Evolutionary conservation across 2,888 invertebrate genomes (phyloP), one percentile per base, ranked within the genome.

Genomic region (Chrysomela aeneicollis): DNA sequence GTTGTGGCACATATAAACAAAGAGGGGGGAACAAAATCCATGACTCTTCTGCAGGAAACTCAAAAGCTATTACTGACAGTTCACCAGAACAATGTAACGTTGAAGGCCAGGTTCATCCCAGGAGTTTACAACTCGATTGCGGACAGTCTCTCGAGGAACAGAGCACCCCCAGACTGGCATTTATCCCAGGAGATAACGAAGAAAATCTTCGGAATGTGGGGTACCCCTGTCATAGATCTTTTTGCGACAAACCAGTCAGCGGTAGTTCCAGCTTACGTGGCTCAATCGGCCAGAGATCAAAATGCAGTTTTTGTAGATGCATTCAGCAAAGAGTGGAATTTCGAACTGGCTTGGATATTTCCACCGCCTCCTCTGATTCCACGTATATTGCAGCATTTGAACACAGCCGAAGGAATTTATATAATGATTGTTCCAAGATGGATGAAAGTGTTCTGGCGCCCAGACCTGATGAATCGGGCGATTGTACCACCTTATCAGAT

Each of bases 401-500:
- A 75, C 59, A 51, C 35, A 4, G 69, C 73, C 3, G 54, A 22
- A 49, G 74, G 76, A 8, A 54, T 30, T 5, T 76, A 71, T 59
- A 67, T 77, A 3, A 26, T 77, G 22, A 63, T 77, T 37, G 73
- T 71, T 0, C 68, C 69, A n/a, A 72, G 73, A 35, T 69, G 73
- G 64, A 60, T 66, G 15, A 67, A 37, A 46, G 74, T 72, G 4
- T 78, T 74, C 61, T 79, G 78, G 76, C 37, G 72, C 70, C 59
- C 75, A 12, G 78, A 79, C 37, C 65, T 79, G 9, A 71, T 68
- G 63, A 9, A 55, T 10, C 59, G 78, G 50, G 83, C 82, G 17
- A 5, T 67, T 49, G 63, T 37, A 2, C 49, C 57, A 1, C 65
- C 67, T 10, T n/a, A 26, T 2, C 30, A 8, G 17, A 50, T 66